A percentile compares a stretch with the other conserved stretches of the same genome.
These are phyloP conservation scores for Petrophora chlorosata DNA, from an alignment of 2,888 invertebrate species.

Conservation along the genomic window DNA sequence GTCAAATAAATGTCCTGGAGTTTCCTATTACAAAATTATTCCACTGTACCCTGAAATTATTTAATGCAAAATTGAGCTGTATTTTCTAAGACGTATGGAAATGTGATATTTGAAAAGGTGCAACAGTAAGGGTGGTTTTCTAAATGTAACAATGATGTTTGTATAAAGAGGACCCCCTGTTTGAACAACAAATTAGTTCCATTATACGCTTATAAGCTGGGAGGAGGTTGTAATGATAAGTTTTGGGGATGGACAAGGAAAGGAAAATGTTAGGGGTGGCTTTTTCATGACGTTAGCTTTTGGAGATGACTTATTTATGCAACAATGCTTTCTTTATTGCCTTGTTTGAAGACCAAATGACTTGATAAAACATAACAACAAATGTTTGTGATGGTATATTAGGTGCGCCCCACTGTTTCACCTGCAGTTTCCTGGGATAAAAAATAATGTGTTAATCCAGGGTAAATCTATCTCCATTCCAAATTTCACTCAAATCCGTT, in stretches of 20 bases:
- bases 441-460: too few relatives aligned
- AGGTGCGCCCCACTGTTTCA: too few relatives aligned
- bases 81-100: background rate
- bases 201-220: slow-evolving; percentile 78
- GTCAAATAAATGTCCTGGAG: slow-evolving; percentile 73
- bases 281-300: slow-evolving; percentile 16
- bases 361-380: too few relatives aligned
- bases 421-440: too few relatives aligned
- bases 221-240: slow-evolving; percentile 58
- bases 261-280: slow-evolving; percentile 28
- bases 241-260: slow-evolving; percentile 46
- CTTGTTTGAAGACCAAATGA: too few relatives aligned
- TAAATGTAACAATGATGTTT: slow-evolving; percentile 64
- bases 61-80: slow-evolving; percentile 38
- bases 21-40: slow-evolving; percentile 46
- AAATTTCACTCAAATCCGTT: too few relatives aligned
- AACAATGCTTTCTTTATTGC: background rate
- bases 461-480: too few relatives aligned
- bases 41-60: background rate
- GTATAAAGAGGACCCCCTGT: slow-evolving; percentile 72
- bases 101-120: background rate
- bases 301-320: background rate
- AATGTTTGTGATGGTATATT: too few relatives aligned
- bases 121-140: slow-evolving; percentile 29
- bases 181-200: slow-evolving; percentile 82